These are phyloP conservation scores for Emydoidea blandingii DNA, from an alignment of 2,797 vertebrate genomes.

Conservation along the genomic window DNA sequence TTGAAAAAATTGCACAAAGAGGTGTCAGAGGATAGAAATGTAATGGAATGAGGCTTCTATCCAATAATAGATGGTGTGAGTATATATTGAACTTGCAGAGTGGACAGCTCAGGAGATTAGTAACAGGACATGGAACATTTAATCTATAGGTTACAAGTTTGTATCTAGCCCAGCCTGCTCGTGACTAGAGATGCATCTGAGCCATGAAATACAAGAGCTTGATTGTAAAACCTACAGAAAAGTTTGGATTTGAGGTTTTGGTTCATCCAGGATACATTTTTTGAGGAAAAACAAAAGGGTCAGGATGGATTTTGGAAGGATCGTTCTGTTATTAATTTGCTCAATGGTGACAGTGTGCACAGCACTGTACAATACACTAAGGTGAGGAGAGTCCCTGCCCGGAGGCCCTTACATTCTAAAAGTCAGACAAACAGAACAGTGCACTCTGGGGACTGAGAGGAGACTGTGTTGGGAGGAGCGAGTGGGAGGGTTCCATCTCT, in stretches of 20 bases:
- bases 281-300: background rate
- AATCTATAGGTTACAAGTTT: too few species aligned
- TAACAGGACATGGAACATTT: too few species aligned
- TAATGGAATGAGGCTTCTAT: background rate
- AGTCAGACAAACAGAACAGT: background rate
- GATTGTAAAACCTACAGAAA: background rate
- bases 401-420: background rate
- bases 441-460: background rate
- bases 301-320: background rate
- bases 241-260: background rate
- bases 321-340: background rate
- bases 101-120: too few species aligned
- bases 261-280: background rate
- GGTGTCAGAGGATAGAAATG: too few species aligned
- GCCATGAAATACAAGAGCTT: too few species aligned
- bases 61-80: background rate
- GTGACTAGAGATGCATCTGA: too few species aligned
- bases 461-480: background rate
- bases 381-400: background rate
- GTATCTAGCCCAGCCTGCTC: too few species aligned
- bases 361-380: background rate
- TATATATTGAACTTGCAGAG: background rate
- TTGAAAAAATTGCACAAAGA: background rate
- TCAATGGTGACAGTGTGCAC: background rate
- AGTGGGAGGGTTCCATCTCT: background rate